Evolutionary conservation across 2,888 invertebrate genomes (phyloP), one percentile per base, ranked within the genome.

Genomic region (Notodonta dromedarius): DNA sequence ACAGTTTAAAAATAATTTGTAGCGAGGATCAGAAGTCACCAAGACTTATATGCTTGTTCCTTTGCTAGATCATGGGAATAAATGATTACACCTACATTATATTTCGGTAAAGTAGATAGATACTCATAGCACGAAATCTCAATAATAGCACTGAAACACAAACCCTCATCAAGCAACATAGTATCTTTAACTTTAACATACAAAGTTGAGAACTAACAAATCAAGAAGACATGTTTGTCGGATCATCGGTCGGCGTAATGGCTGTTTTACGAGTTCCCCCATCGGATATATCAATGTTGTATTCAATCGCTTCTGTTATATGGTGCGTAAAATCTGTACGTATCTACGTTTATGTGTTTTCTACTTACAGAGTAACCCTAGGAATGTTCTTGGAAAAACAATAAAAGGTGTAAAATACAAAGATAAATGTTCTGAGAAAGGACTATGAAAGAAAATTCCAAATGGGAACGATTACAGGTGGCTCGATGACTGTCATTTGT

Each of bases 261-360:
- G 70, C 67, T 67, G 66, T 78, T 82, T 79, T 80, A 80, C 76
- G 71, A 75, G 73, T 72, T 51, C 73, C 73, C 64, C 51, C 58
- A 57, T 65, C 62, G 70, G 74, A 77, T 78, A 80, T 78, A 79
- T 78, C 72, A 72, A 77, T 78, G 74, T 81, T 79, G 79, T 76
- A 80, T 80, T 81, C 78, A 80, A 80, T 81, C 73, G 73, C 58
- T 66, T 73, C 60, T 60, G 69, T 58, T 66, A 73, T 73, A 74
- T 71, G 76, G 65, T 77, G 75, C 78, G 79, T 71, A 74, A 79
- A 80, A 82, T 77, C 73, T 61, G 73, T 71, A 65, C 69, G 62
- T 24, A 24, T 24, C 66, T 60, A 60, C 64, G 63, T 63, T 64
- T 59, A 63, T 62, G 32, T 52, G 52, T 13, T 52, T 13, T 11